Evolutionary conservation across 2,113 vertebrate genomes (phyloP).

Genomic region (Toxotes jaculatrix): DNA sequence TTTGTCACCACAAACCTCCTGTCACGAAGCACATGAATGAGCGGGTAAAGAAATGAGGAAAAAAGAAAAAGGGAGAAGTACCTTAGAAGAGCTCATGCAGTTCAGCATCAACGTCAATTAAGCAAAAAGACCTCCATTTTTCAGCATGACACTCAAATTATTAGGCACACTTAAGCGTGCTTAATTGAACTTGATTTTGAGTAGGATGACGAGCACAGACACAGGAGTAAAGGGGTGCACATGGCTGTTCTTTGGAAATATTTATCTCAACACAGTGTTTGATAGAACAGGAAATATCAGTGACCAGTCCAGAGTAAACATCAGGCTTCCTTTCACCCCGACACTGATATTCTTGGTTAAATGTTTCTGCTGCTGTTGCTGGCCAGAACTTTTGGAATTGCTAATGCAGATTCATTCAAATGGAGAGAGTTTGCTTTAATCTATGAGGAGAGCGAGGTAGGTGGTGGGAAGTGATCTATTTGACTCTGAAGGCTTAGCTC

Average conservation of each 20-base stretch:
- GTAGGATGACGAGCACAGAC: slow-evolving; percentile 6
- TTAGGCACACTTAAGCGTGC: background rate
- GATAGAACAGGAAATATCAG: slow-evolving; percentile 55
- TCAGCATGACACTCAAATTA: slow-evolving; percentile 3
- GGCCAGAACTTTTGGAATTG: background rate
- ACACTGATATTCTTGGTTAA: slow-evolving; percentile 37
- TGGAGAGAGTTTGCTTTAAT: slow-evolving; percentile 15
- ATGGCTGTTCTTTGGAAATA: slow-evolving; percentile 55
- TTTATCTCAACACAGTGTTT: slow-evolving; percentile 51
- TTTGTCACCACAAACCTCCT: slow-evolving; percentile 5
- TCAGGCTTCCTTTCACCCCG: slow-evolving; percentile 46
- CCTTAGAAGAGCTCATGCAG: background rate
- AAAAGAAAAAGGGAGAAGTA: background rate
- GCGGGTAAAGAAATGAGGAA: background rate
- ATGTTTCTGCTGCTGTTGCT: slow-evolving; percentile 25
- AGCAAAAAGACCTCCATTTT: background rate
- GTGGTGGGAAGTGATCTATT: background rate
- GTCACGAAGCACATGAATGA: background rate
- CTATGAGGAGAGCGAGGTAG: background rate
- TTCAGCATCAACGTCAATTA: background rate
- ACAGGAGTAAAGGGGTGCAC: slow-evolving; percentile 25
- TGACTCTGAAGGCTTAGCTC: background rate
- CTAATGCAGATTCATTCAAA: slow-evolving; percentile 18
- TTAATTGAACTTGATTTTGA: slow-evolving; percentile 2
- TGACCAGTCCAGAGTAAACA: slow-evolving; percentile 65